phyloP scores from a whole-genome alignment of 2,888 invertebrate genomes.

The Taenaris catops region DNA sequence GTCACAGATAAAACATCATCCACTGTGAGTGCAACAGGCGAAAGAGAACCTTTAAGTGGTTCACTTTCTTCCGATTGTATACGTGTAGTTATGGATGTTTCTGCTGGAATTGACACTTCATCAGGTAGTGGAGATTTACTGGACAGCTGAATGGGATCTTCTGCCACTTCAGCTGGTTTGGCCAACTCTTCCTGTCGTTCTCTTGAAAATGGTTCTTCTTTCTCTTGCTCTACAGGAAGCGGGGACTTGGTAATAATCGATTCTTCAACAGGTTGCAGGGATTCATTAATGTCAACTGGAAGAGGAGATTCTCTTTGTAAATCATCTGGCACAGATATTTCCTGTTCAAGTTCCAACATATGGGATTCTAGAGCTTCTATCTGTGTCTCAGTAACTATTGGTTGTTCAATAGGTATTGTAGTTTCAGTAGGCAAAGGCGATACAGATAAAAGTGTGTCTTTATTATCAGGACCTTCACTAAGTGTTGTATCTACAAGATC shows the following conservation, averaged over 20 bases:
- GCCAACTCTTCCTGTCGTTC: background rate
- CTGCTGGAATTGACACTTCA: conserved; percentile 11
- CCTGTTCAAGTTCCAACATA: conserved; percentile 12
- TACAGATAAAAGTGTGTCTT: conserved; percentile 15
- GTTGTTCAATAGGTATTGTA: conserved; percentile 9
- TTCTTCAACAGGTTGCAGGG: background rate
- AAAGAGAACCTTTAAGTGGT: conserved; percentile 1
- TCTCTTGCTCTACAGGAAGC: conserved; percentile 7
- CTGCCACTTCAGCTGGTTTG: background rate
- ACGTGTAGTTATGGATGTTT: conserved; percentile 15
- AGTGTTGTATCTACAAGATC: conserved; percentile 2
- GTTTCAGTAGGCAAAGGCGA: conserved; percentile 21
- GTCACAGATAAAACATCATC: background rate
- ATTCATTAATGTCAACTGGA: conserved; percentile 16
- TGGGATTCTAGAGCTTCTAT: conserved; percentile 8
- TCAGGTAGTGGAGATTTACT: conserved; percentile 16
- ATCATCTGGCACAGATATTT: conserved; percentile 11
- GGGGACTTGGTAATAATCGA: conserved; percentile 8
- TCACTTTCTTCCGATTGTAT: conserved; percentile 1
- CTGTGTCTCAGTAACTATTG: conserved; percentile 1
- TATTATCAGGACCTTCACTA: conserved; percentile 8
- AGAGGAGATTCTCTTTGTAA: conserved; percentile 17
- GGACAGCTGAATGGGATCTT: no score
- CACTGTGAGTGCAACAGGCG: conserved; percentile 1
- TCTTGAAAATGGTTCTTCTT: background rate